phyloP scores from a whole-genome alignment of 1,140 invertebrate genomes.

The Lordiphosa collinella region DNA sequence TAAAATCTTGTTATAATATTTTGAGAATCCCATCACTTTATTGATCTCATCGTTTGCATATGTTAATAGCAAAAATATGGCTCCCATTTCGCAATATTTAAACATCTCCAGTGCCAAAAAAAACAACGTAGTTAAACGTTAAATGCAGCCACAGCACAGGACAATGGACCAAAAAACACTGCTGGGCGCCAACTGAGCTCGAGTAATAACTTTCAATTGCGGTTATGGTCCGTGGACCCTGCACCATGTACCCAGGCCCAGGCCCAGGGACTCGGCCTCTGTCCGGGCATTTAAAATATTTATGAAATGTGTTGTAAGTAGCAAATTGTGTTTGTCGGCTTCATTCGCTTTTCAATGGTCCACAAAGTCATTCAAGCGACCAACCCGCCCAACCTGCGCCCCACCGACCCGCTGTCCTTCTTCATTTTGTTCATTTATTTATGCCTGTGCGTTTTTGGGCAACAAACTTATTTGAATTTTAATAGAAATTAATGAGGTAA shows the following conservation, averaged over 20 bases:
- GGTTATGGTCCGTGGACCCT: slow-evolving; percentile 20
- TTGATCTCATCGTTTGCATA: too few relatives aligned
- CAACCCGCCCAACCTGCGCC: too few relatives aligned
- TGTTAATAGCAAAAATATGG: too few relatives aligned
- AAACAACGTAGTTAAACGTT: too few relatives aligned
- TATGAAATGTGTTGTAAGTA: slow-evolving; percentile 51
- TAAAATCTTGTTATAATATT: too few relatives aligned
- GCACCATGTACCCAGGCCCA: background rate
- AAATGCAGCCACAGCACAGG: too few relatives aligned
- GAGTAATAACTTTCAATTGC: slow-evolving; percentile 45
- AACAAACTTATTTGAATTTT: slow-evolving; percentile 50
- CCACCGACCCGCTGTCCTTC: background rate
- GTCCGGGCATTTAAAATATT: slow-evolving; percentile 34
- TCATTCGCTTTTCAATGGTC: slow-evolving; percentile 30
- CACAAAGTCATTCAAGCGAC: slow-evolving; percentile 36
- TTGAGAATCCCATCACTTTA: too few relatives aligned
- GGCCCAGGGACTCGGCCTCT: background rate
- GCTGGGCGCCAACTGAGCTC: slow-evolving; percentile 38
- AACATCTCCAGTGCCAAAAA: too few relatives aligned
- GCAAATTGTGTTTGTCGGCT: slow-evolving; percentile 35
- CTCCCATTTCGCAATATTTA: too few relatives aligned
- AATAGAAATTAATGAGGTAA: slow-evolving; percentile 57
- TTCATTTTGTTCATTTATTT: slow-evolving; percentile 16
- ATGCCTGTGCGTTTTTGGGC: slow-evolving; percentile 21
- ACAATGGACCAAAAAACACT: slow-evolving; percentile 21